Evolutionary conservation across 2,113 vertebrate species (phyloP).

Genomic region (human (Homo sapiens)): DNA sequence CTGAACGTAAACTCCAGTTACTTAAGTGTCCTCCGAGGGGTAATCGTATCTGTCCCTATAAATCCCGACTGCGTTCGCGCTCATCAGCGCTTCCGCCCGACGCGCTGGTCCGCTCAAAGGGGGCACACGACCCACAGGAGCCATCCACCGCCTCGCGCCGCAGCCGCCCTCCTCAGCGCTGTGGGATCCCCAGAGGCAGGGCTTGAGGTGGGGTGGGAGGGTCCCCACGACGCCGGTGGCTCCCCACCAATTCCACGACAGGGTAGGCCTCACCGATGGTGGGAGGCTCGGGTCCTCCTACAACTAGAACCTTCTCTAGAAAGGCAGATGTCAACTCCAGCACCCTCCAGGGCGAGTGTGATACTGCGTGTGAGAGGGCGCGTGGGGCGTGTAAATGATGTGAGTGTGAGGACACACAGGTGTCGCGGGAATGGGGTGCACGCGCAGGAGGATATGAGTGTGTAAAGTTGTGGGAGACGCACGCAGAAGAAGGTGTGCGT

Average conservation of each 20-base stretch:
- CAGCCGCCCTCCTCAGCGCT: background rate
- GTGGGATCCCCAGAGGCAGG: background rate
- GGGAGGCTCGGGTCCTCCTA: background rate
- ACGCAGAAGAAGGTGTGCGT: background rate
- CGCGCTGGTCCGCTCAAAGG: background rate
- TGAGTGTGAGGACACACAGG: background rate
- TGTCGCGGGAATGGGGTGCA: background rate
- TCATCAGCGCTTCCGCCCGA: conserved; percentile 47
- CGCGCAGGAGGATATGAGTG: too few relatives aligned
- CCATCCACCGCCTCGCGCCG: background rate
- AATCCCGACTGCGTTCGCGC: conserved; percentile 76
- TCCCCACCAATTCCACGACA: background rate
- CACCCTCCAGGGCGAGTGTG: background rate
- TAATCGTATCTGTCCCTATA: conserved; percentile 82
- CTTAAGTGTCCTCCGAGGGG: conserved; percentile 85
- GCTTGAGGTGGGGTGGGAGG: background rate
- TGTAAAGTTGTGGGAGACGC: background rate
- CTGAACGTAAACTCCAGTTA: conserved; percentile 78
- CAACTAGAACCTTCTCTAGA: background rate
- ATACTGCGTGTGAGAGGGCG: background rate
- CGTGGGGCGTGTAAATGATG: background rate
- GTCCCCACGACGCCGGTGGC: background rate
- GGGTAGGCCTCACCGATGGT: background rate
- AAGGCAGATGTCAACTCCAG: background rate
- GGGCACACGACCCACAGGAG: background rate